phyloP scores from a whole-genome alignment of 2,113 vertebrate genomes.

The Paradoxurus hermaphroditus region DNA sequence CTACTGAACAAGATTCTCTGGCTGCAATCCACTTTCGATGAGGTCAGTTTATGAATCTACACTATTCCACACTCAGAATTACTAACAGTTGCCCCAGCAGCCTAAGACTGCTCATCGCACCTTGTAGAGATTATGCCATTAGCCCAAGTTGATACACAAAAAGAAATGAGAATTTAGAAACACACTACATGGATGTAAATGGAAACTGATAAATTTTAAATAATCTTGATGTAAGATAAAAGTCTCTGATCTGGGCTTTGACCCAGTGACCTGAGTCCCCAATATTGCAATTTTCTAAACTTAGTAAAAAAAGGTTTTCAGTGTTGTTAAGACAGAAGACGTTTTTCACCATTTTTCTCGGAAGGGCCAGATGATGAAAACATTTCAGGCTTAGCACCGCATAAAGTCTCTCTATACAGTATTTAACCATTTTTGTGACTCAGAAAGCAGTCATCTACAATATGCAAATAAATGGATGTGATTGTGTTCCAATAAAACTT shows the following conservation, averaged over 20 bases:
- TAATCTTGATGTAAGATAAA: background rate
- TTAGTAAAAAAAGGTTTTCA: background rate
- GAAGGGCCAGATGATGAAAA: background rate
- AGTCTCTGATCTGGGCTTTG: background rate
- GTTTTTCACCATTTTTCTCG: background rate
- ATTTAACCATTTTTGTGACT: background rate
- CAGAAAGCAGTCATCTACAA: background rate
- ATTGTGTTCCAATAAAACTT: background rate
- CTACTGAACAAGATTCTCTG: background rate
- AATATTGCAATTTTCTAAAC: background rate
- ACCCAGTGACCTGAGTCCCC: background rate
- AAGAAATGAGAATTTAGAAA: background rate
- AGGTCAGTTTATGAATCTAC: accelerated
- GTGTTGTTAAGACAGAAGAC: background rate
- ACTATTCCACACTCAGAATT: background rate
- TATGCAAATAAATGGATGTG: background rate
- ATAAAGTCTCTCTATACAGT: background rate
- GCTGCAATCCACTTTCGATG: background rate
- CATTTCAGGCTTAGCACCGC: background rate
- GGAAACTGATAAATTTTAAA: background rate
- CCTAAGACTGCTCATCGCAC: background rate
- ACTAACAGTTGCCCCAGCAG: accelerated
- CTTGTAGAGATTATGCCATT: background rate
- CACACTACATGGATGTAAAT: background rate
- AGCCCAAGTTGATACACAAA: background rate